These are phyloP conservation scores for Saccopteryx bilineata DNA, from an alignment of 2,113 vertebrate genomes.

Conservation along the genomic window DNA sequence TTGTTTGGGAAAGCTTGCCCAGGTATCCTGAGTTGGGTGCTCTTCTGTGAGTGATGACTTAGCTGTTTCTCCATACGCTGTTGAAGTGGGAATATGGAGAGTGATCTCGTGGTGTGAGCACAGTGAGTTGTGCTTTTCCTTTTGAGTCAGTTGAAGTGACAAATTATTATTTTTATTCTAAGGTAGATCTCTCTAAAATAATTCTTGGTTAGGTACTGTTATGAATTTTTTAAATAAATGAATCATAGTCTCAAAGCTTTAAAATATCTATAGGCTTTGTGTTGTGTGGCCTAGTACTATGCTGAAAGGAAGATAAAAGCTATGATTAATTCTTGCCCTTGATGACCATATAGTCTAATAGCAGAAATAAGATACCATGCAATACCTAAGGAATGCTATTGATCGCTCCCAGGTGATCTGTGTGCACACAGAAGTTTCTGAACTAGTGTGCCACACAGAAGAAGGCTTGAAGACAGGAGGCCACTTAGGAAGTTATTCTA, in stretches of 20 bases:
- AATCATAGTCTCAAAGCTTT: not conserved
- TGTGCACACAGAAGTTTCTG: not conserved
- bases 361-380: not conserved
- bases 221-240: not conserved
- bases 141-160: constrained; percentile 44
- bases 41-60: not conserved
- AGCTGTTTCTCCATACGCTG: not conserved
- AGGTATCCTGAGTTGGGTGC: not conserved
- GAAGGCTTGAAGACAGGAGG: not conserved
- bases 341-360: not conserved
- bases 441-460: not conserved
- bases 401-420: not conserved
- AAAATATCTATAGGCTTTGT: not conserved
- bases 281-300: not conserved
- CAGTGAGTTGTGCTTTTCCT: not conserved
- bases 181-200: constrained; percentile 47
- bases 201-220: constrained; percentile 41
- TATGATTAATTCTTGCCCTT: not conserved
- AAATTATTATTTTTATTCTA: constrained; percentile 45
- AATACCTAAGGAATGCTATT: not conserved
- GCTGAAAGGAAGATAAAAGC: not conserved
- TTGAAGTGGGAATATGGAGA: not conserved
- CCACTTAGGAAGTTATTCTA: not conserved
- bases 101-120: not conserved
- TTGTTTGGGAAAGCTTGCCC: constrained; percentile 38